Evolutionary conservation across 2,888 invertebrate species (phyloP).

Genomic region (Drosophila merina): DNA sequence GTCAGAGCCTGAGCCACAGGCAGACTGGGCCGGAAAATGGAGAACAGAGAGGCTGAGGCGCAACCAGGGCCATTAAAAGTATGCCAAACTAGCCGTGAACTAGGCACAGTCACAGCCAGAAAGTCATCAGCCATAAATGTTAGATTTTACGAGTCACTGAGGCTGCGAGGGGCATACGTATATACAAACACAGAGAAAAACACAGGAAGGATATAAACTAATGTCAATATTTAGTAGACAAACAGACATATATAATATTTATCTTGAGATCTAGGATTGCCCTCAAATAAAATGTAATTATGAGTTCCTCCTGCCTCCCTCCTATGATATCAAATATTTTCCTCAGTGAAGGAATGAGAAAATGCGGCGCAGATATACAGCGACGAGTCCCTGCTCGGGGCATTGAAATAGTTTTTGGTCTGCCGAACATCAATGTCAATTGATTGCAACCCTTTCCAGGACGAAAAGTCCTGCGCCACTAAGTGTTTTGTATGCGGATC

Average conservation of each 20-base stretch:
- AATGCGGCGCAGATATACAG: slow-evolving; percentile 14
- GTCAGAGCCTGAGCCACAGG: not conserved
- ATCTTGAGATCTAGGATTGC: not conserved
- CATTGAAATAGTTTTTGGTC: slow-evolving; percentile 78
- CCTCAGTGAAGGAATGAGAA: not conserved
- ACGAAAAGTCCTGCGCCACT: slow-evolving; percentile 40
- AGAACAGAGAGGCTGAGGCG: not conserved
- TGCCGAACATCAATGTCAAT: slow-evolving; percentile 79
- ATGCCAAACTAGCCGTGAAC: slow-evolving; percentile 71
- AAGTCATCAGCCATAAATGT: slow-evolving; percentile 70
- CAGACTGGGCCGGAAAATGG: not conserved
- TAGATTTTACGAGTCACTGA: slow-evolving; percentile 65
- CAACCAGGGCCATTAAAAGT: slow-evolving; percentile 61
- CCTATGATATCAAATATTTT: not conserved
- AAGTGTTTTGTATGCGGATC: slow-evolving; percentile 66
- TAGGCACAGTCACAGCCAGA: slow-evolving; percentile 51
- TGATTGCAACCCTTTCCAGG: slow-evolving; percentile 74
- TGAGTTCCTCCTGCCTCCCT: not conserved
- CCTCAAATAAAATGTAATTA: too few species aligned
- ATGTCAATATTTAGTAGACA: not conserved
- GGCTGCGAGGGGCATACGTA: slow-evolving; percentile 8
- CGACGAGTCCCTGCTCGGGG: slow-evolving; percentile 51
- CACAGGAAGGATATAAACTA: not conserved
- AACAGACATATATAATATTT: not conserved
- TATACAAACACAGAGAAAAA: not conserved